These are phyloP conservation scores for Saimiri boliviensis DNA, from an alignment of 2,113 vertebrate genomes.

Conservation along the genomic window DNA sequence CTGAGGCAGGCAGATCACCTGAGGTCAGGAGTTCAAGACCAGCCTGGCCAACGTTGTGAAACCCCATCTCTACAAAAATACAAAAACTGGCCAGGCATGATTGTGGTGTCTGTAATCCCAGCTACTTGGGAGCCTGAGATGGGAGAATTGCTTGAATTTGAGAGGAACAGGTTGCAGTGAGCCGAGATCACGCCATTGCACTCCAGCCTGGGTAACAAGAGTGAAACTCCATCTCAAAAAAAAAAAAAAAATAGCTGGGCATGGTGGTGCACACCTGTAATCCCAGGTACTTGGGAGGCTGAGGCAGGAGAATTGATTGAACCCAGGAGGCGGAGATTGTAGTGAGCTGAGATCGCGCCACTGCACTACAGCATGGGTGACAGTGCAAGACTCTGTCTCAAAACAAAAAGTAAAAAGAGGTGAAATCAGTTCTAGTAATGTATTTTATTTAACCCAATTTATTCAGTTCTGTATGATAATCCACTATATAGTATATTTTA, in stretches of 20 bases:
- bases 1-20: not conserved
- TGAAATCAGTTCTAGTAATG: not conserved
- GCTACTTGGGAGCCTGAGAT: not conserved
- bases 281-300: no score
- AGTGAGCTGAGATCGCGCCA: no score
- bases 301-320: no score
- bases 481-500: not conserved
- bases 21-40: not conserved
- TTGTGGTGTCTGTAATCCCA: not conserved
- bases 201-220: not conserved
- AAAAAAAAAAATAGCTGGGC: not conserved
- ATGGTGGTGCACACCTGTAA: no score
- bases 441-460: not conserved
- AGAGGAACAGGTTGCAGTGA: not conserved
- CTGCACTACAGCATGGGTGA: no score
- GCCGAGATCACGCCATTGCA: not conserved
- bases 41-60: not conserved
- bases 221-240: not conserved
- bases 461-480: not conserved
- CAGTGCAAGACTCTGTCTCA: no score
- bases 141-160: not conserved
- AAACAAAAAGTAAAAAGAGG: not conserved
- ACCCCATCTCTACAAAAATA: not conserved
- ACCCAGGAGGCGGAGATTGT: no score
- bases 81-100: not conserved